Conservation (phyloP, 2,888 invertebrate species). For the Euspilapteryx auroguttella region DNA sequence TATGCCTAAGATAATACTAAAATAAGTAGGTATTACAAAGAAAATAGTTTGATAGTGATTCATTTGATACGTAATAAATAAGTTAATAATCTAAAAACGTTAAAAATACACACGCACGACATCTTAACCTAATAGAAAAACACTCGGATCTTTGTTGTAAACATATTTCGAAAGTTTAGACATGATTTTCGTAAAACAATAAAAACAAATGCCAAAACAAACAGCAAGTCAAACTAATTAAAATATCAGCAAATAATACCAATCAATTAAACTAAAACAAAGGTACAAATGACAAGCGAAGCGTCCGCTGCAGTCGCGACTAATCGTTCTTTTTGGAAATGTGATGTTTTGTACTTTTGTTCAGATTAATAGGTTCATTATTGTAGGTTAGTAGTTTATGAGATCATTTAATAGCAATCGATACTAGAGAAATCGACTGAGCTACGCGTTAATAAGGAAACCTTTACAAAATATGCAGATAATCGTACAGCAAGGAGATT, state of each 20-base stretch:
- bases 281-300: conserved; percentile 42
- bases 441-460: conserved; percentile 53
- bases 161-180: conserved; percentile 16
- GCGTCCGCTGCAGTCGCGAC: neutral
- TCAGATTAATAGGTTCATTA: conserved; percentile 25
- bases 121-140: conserved; percentile 57
- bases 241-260: conserved; percentile 24
- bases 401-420: conserved; percentile 53
- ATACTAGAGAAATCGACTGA: too few relatives aligned
- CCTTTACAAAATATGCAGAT: conserved; percentile 54
- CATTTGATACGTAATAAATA: conserved; percentile 60
- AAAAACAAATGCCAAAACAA: conserved; percentile 23
- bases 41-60: conserved; percentile 52
- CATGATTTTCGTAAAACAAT: conserved; percentile 18
- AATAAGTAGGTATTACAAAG: too few relatives aligned
- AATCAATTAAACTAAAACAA: conserved; percentile 46
- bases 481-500: conserved; percentile 32
- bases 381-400: conserved; percentile 54
- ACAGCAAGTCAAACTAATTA: conserved; percentile 5
- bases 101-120: conserved; percentile 57
- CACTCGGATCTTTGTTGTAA: conserved; percentile 37
- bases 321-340: conserved; percentile 9
- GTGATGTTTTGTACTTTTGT: conserved; percentile 53
- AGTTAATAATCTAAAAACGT: conserved; percentile 61
- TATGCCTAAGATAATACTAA: too few relatives aligned